These are phyloP conservation scores for Lutjanus argentimaculatus DNA, from an alignment of 2,797 vertebrate species.

Conservation along the genomic window DNA sequence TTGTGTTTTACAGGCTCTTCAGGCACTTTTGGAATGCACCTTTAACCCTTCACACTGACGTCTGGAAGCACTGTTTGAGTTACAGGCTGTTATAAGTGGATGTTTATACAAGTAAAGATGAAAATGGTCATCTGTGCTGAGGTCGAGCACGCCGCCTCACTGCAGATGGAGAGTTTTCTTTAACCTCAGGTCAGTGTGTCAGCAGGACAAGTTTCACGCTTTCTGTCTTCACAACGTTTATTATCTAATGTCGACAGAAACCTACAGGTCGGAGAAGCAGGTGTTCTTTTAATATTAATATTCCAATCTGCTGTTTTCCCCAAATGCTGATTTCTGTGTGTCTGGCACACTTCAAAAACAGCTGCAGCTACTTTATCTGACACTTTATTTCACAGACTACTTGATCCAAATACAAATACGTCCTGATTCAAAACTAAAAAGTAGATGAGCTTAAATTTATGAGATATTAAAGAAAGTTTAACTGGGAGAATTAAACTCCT, in stretches of 20 bases:
- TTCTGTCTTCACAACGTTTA: neutral
- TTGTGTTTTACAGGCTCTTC: neutral
- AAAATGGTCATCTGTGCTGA: neutral
- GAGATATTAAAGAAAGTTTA: no score
- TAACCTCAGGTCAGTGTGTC: neutral
- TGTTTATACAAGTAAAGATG: constrained; percentile 3
- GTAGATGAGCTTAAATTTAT: no score
- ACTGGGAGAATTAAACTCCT: no score
- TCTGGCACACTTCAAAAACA: neutral
- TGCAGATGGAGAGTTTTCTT: neutral
- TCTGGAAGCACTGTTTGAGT: neutral
- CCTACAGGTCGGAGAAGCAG: neutral
- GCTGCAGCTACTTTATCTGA: no score
- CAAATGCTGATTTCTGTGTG: neutral
- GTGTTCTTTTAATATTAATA: no score
- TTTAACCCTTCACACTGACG: neutral
- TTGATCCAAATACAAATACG: no score
- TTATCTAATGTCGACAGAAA: neutral
- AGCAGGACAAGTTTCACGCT: neutral
- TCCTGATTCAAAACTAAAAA: no score
- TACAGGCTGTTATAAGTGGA: neutral
- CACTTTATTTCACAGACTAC: no score
- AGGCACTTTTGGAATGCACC: neutral
- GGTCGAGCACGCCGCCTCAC: neutral
- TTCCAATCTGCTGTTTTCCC: no score